Evolutionary conservation across 2,797 vertebrate species (phyloP).

Genomic region (Gallirallus australis): DNA sequence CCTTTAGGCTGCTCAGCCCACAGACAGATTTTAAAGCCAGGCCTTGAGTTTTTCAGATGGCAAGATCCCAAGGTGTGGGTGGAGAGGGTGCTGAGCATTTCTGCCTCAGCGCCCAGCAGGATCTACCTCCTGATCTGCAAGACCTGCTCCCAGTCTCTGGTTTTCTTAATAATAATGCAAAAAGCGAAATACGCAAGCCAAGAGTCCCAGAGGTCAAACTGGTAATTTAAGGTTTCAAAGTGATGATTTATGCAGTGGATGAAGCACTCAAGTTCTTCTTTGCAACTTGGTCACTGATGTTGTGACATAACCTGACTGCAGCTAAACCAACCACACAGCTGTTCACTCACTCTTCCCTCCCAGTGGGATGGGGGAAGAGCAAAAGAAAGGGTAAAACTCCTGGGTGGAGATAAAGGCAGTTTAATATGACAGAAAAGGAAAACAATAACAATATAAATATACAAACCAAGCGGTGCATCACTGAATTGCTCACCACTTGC

Average conservation of each 20-base stretch:
- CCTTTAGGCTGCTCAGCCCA: neutral
- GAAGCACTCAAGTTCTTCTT: neutral
- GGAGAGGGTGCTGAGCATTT: neutral
- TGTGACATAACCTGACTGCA: no score
- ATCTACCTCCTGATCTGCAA: neutral
- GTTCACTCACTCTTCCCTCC: no score
- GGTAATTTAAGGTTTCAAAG: conserved; percentile 23
- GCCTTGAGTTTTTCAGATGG: neutral
- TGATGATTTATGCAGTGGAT: neutral
- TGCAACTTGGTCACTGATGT: neutral
- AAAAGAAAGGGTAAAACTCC: no score
- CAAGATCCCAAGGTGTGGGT: neutral
- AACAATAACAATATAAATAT: no score
- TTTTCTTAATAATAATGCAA: neutral
- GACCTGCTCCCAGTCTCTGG: neutral
- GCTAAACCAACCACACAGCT: no score
- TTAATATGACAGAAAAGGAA: no score
- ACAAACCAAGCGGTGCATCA: no score
- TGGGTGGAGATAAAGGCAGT: no score
- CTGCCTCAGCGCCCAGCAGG: neutral
- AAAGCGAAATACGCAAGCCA: neutral
- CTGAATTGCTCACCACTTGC: no score
- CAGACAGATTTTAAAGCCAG: neutral
- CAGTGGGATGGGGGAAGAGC: no score
- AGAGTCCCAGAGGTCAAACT: neutral